phyloP scores from a whole-genome alignment of 2,113 vertebrate species.

The Ceyx melanurus region DNA sequence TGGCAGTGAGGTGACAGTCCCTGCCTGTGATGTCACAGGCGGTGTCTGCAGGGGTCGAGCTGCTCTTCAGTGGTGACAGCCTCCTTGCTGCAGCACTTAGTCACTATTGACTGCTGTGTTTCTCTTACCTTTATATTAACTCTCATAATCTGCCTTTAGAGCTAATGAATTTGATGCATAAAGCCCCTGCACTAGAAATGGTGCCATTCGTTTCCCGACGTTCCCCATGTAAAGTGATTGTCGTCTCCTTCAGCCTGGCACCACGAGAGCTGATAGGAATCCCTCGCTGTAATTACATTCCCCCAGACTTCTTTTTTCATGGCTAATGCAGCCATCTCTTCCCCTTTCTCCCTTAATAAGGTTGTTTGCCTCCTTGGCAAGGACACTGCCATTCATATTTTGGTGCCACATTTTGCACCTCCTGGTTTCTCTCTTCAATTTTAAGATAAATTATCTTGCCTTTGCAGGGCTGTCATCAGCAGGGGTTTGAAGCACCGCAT shows the following conservation, averaged over 20 bases:
- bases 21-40: accelerated
- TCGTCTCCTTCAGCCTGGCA: background rate
- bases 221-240: background rate
- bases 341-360: background rate
- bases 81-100: background rate
- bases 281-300: background rate
- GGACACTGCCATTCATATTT: background rate
- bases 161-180: background rate
- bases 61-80: background rate
- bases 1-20: background rate
- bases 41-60: accelerated
- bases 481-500: background rate
- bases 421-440: background rate
- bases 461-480: slow-evolving; percentile 9
- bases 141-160: background rate
- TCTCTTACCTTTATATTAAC: background rate
- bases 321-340: background rate
- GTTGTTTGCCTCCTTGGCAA: slow-evolving; percentile 14
- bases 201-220: background rate
- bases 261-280: accelerated
- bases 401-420: background rate
- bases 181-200: accelerated
- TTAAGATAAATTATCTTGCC: background rate
- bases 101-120: background rate
- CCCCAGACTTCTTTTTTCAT: background rate